phyloP scores from a whole-genome alignment of 2,888 invertebrate genomes.

The Drosophila longiperda region DNA sequence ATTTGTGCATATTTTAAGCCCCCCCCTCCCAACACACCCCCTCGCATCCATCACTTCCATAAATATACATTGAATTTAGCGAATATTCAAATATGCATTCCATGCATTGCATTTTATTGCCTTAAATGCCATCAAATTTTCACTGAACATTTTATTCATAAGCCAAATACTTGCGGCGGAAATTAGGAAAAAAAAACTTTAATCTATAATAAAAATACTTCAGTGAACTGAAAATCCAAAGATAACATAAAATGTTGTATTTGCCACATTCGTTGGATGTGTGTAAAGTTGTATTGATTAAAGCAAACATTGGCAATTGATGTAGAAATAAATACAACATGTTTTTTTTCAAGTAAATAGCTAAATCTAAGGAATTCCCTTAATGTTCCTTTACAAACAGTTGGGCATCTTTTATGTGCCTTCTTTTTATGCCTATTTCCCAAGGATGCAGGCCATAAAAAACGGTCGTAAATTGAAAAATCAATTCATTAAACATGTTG shows the following conservation, averaged over 20 bases:
- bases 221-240: neutral
- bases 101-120: constrained; percentile 55
- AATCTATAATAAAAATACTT: neutral
- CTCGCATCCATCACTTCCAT: neutral
- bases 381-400: neutral
- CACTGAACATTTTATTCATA: constrained; percentile 13
- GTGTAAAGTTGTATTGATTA: neutral
- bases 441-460: neutral
- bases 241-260: neutral
- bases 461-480: constrained; percentile 35
- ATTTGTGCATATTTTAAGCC: constrained; percentile 77
- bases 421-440: constrained; percentile 1
- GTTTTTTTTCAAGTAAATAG: neutral
- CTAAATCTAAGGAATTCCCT: neutral
- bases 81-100: constrained; percentile 62
- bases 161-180: constrained; percentile 12
- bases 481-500: constrained; percentile 36
- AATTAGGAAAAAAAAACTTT: constrained; percentile 19
- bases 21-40: neutral
- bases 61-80: constrained; percentile 47
- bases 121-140: constrained; percentile 29
- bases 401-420: constrained; percentile 2
- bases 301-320: neutral
- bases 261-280: neutral
- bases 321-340: neutral